Evolutionary conservation across 2,113 vertebrate genomes (phyloP), one percentile per base, ranked within the genome.

Genomic region (Lepus timidus): DNA sequence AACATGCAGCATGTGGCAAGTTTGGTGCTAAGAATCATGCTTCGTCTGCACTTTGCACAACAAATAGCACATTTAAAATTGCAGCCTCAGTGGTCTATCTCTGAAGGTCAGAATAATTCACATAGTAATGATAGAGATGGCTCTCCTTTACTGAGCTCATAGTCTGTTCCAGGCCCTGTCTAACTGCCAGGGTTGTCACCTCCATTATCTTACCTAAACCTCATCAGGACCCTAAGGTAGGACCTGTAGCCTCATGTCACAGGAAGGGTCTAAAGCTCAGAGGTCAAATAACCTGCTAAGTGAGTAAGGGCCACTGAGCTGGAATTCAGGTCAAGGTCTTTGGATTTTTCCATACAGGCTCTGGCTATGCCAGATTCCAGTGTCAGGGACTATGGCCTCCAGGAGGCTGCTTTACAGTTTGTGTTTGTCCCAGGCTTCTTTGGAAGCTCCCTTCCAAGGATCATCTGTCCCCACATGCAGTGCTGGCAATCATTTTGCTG

Each of bases 251-350:
- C 1, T 31, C 36, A 61, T 91, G 33, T 88, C n/a, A 92, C 20
- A 52, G 23, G 82, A 82, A 67, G 13, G 17, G 31, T 68, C 71
- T 76, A 17, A 94, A 61, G 23, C 14, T 93, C 64, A 94, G 49
- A 52, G 36, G 23, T 19, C 67, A 80, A 64, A n/a, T 90, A 85
- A 90, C 20, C 73, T 94, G 27, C 25, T 55, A 81, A n/a, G 5
- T 9, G 64, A 71, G 25, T 67, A 58, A 90, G 44, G 44, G 9
- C 1, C 36, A 84, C 36, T 36, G 33, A 89, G 17, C 70, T 61
- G 19, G 55, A 91, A 64, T 91, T 36, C 27, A 90, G 52, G 33
- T 79, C 39, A 71, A 85, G 39, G 20, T 80, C 75, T 91, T 80
- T 90, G 19, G 6, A 17, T 20, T 73, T 76, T 79, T 65, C 39